phyloP scores from a whole-genome alignment of 2,797 vertebrate species.

The Tapirus indicus region DNA sequence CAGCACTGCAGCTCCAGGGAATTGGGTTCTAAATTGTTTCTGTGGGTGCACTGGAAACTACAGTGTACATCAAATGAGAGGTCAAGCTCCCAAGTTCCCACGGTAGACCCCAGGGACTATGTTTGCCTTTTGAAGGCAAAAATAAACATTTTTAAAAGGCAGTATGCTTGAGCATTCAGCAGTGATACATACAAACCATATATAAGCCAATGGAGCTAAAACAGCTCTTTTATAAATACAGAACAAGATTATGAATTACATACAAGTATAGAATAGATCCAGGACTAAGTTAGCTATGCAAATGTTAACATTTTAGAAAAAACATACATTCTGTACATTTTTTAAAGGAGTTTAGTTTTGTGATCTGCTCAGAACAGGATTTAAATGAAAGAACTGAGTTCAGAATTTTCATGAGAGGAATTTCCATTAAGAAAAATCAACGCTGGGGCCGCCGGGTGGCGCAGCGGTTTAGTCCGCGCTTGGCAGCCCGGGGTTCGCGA shows the following conservation, averaged over 20 bases:
- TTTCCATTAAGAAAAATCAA: background rate
- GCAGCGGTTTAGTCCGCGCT: too few species aligned
- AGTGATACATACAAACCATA: background rate
- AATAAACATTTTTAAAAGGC: background rate
- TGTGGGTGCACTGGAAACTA: background rate
- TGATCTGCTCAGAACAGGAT: background rate
- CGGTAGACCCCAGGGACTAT: background rate
- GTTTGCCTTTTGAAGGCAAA: background rate
- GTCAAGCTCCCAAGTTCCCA: background rate
- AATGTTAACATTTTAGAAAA: background rate
- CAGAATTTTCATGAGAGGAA: background rate
- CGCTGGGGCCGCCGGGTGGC: too few species aligned
- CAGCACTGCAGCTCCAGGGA: background rate
- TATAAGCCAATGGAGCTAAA: background rate
- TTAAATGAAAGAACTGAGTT: background rate
- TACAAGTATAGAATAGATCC: background rate
- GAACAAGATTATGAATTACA: background rate
- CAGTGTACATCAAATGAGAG: background rate
- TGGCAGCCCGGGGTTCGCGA: too few species aligned
- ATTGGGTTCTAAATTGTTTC: constrained; percentile 15
- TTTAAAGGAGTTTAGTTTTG: background rate
- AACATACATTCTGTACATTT: background rate
- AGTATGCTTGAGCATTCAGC: background rate
- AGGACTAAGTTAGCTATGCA: background rate
- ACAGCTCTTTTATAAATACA: background rate